These are phyloP conservation scores for Microcebus ravelobensis DNA, from an alignment of 2,113 vertebrate species.

Conservation along the genomic window DNA sequence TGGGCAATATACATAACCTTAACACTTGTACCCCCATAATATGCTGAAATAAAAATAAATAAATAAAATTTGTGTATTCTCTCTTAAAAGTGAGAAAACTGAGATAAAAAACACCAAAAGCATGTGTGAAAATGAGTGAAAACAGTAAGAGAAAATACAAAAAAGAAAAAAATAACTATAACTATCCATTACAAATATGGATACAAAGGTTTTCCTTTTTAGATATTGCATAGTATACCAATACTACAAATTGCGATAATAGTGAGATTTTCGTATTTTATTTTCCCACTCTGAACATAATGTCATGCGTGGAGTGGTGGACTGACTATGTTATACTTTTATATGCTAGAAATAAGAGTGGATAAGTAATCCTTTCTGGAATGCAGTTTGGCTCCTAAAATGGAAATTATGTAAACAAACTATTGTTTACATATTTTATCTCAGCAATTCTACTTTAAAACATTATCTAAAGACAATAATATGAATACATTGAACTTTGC, in stretches of 20 bases:
- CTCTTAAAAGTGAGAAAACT: neutral
- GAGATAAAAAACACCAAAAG: neutral
- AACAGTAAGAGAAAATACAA: neutral
- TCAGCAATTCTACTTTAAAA: neutral
- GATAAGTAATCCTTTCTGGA: neutral
- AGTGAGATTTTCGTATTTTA: neutral
- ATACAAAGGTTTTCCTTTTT: neutral
- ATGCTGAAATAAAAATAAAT: no score
- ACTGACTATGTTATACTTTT: neutral
- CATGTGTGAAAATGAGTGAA: neutral
- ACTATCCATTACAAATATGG: neutral
- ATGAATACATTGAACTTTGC: neutral
- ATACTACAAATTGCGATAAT: neutral
- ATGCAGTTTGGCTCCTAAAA: neutral
- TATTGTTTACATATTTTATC: neutral
- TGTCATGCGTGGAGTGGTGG: neutral
- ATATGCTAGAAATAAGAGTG: neutral
- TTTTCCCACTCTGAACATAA: no score
- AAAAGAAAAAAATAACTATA: neutral
- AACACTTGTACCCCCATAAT: no score
- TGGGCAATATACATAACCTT: no score
- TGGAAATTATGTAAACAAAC: neutral
- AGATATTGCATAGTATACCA: neutral
- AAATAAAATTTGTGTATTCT: neutral
- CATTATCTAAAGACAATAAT: neutral